Conservation (phyloP, 1,140 invertebrate genomes). For the Triops cancriformis region DNA sequence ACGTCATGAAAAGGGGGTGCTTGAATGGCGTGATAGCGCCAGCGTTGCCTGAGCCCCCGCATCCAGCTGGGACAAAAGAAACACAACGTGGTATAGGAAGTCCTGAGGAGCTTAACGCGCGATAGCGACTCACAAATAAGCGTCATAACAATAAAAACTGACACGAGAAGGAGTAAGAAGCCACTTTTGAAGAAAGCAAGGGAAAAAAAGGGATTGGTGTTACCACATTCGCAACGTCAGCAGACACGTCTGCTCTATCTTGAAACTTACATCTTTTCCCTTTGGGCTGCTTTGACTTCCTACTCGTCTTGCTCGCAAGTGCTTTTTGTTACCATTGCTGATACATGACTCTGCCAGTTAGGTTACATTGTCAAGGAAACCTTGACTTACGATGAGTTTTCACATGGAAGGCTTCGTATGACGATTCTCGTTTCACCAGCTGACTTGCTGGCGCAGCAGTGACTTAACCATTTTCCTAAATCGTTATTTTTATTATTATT, state of each 20-base stretch:
- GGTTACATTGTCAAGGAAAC: no score
- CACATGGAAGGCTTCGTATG: no score
- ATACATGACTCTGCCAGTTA: no score
- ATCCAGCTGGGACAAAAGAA: background rate
- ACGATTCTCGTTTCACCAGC: no score
- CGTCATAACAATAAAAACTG: no score
- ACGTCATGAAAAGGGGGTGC: background rate
- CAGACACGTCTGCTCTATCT: background rate
- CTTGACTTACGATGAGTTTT: no score
- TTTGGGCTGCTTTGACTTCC: background rate
- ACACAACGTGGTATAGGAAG: background rate
- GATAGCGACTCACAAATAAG: no score
- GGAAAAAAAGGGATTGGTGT: background rate
- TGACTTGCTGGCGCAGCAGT: no score
- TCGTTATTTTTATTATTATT: no score
- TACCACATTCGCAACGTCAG: slow-evolving; percentile 4
- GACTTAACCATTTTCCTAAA: no score
- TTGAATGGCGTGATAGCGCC: background rate
- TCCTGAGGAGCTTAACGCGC: no score
- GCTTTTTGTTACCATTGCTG: no score
- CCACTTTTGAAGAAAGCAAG: background rate
- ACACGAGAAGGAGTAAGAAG: background rate
- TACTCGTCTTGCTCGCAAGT: background rate
- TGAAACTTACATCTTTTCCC: background rate
- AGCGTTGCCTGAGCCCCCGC: background rate